These are phyloP conservation scores for Pseudonaja textilis DNA, from an alignment of 2,113 vertebrate genomes.

Conservation along the genomic window DNA sequence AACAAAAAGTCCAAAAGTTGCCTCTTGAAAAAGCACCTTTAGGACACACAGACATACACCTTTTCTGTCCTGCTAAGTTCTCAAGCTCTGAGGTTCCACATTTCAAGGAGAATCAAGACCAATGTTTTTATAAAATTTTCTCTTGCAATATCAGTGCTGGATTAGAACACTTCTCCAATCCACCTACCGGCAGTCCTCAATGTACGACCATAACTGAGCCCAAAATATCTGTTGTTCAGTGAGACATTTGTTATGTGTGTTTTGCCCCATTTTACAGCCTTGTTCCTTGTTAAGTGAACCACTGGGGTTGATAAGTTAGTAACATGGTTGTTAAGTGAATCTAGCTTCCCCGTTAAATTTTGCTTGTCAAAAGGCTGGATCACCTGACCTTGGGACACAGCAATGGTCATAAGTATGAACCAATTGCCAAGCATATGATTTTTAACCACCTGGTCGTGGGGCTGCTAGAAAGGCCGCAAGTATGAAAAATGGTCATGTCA, in stretches of 20 bases:
- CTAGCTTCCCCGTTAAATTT: background rate
- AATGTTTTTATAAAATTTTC: background rate
- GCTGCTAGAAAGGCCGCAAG: background rate
- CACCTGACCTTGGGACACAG: background rate
- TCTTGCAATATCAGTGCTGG: background rate
- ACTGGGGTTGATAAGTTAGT: background rate
- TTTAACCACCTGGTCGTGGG: background rate
- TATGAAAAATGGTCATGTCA: background rate
- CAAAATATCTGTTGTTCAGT: background rate
- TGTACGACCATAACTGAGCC: background rate
- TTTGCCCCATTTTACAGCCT: background rate
- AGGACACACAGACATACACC: background rate
- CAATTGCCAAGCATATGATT: background rate
- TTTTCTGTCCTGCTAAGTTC: background rate
- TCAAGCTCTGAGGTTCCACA: background rate
- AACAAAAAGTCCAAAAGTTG: too few species aligned
- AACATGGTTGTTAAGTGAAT: background rate
- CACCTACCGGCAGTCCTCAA: background rate
- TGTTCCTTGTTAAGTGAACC: background rate
- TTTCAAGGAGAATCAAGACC: background rate
- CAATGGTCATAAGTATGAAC: background rate
- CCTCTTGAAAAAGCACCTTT: too few species aligned
- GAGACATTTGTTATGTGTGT: background rate
- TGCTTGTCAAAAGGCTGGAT: background rate
- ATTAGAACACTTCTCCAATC: background rate